Base-by-base conservation (phyloP, 2,888 invertebrate genomes). In the Ctenicera cuprea region DNA sequence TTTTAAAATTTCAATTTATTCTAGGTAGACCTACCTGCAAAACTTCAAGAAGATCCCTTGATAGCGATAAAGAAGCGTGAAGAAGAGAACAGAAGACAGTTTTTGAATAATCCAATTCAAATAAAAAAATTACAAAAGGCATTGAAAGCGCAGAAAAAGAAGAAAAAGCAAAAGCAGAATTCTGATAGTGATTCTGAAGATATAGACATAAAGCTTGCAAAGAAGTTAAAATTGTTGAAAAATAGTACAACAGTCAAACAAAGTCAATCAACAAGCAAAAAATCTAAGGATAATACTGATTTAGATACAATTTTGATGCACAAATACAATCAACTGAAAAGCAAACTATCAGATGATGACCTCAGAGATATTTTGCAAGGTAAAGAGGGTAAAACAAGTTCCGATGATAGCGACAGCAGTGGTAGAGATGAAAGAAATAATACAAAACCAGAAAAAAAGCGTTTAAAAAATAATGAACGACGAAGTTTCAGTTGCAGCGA, bases 11-110 rank as follows among this genome's bases (percentile, higher is more conserved):
- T 57, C 41, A 59, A 41, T 7, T 63, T 52, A 90, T 26, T 92
- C 66, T 93, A 95, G 87, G 94, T 97, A 11, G 97, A 98, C 85
- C 89, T 97, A 82, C 93, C 92, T 54, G 91, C 96, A 18, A 98
- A 98, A 87, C 90, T 97, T 76, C 92, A 97, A 84, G 98, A 98
- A 86, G 98, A 98, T 89, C 98, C 98, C 0, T 87, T 98, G 43
- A 92, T 96, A 84, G 90, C 94, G 2, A 97, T 98, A 7, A 95
- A 94, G 82, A 95, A 96, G 83, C 91, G 94, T 68, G 97, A 98
- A 87, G 92, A 97, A 84, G 97, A 98, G 83, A 94, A 95, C 0
- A 89, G 95, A 45, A 92, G 93, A 73, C 94, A 95, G 73, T 88
- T 98, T 38, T 86, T 98, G 3, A 95, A 96, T 81, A 98, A 98